phyloP scores from a whole-genome alignment of 2,113 vertebrate genomes.

The Percopsis transmontana region DNA sequence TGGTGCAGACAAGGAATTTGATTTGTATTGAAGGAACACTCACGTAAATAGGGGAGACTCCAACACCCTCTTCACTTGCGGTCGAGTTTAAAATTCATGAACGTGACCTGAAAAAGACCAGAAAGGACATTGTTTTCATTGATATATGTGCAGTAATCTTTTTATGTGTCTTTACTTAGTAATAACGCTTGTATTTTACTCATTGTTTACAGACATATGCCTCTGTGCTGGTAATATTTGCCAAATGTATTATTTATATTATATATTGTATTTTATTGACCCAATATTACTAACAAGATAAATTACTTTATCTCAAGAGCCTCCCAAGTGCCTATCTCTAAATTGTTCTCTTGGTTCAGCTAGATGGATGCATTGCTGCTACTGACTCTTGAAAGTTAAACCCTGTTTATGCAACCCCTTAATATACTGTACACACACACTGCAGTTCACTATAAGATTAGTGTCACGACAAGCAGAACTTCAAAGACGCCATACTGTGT shows the following conservation, averaged over 20 bases:
- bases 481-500: not conserved
- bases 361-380: too few relatives aligned
- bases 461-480: not conserved
- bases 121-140: too few relatives aligned
- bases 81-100: constrained; percentile 60
- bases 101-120: constrained; percentile 50
- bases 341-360: not conserved
- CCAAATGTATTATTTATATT: constrained; percentile 2
- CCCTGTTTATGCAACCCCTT: not conserved
- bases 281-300: too few relatives aligned
- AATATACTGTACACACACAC: not conserved
- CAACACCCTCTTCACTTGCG: constrained; percentile 63
- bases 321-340: too few relatives aligned
- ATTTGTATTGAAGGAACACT: constrained; percentile 28
- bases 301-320: too few relatives aligned
- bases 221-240: too few relatives aligned
- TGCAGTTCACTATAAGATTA: constrained; percentile 2
- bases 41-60: constrained; percentile 58
- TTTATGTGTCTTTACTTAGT: too few relatives aligned
- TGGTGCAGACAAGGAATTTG: not conserved
- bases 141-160: too few relatives aligned
- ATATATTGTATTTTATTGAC: too few relatives aligned
- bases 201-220: too few relatives aligned
- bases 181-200: too few relatives aligned
- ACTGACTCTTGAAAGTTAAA: not conserved